Base-by-base conservation (phyloP, 1,140 invertebrate species). In the Hycleus phaleratus region DNA sequence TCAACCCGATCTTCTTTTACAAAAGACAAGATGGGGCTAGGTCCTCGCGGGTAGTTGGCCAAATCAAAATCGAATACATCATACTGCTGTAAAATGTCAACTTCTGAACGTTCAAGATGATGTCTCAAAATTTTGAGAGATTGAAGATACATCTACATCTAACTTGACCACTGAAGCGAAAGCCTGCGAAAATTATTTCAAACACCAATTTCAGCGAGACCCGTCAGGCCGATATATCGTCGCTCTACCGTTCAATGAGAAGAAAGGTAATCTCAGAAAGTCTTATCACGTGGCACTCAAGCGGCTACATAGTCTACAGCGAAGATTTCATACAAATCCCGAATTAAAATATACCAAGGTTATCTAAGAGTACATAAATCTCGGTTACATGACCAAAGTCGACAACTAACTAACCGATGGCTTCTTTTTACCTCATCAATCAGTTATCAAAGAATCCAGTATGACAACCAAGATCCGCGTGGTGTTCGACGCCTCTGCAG, bases 351-450 rank as follows among this genome's bases (percentile, higher is more conserved):
- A 61, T 26, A 8, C 9, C 10, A 46, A 46, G 12, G 58, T 61
- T 51, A 58, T 61, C 48, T 2, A 12, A 3, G 55, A 61, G 10
- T 61, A 58, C 39, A 46, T 49, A 18, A 46, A 10, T 12, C 42
- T 61, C n/a, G 47, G 46, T 4, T 52, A 60, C 26, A 61, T 61
- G 58, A 42, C 32, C 4, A 12, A 32, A 44, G 46, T 56, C 25
- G 38, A 40, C 26, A 39, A 43, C 3, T 2, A 40, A 44, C 12
- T 40, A 9, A 38, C 12, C 10, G 25, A 43, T 8, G 38, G 1
- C 38, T 66, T 56, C 49, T 78, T 76, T 58, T 54, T 78, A 6
- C 74, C 76, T 3, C 77, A 79, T 67, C 75, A 77, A 46, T 62
- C 62, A 1, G 73, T 79, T 0, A 38, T 75, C 3, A 65, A 66